These are phyloP conservation scores for Cynoglossus semilaevis DNA, from an alignment of 2,113 vertebrate species.

Conservation along the genomic window DNA sequence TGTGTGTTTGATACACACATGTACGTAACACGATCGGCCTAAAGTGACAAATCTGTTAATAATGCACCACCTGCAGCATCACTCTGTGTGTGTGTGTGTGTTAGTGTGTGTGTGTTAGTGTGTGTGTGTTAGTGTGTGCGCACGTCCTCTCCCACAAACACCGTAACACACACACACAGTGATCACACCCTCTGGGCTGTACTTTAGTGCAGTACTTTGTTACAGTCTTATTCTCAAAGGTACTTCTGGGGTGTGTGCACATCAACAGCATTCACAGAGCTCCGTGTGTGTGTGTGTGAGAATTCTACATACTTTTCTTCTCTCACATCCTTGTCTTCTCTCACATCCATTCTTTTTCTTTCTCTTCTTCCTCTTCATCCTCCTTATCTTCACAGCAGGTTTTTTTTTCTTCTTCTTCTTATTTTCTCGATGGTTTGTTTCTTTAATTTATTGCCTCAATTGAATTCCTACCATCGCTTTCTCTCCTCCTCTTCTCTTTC, in stretches of 20 bases:
- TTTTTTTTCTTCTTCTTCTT: too few relatives aligned
- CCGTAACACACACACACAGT: slow-evolving; percentile 27
- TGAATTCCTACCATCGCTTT: slow-evolving; percentile 9
- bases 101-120: too few relatives aligned
- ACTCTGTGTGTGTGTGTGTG: background rate
- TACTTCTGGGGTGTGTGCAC: slow-evolving; percentile 19
- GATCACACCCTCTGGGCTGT: slow-evolving; percentile 58
- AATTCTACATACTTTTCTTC: background rate
- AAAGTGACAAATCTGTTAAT: slow-evolving; percentile 73
- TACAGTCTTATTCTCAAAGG: slow-evolving; percentile 57
- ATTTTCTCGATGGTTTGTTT: too few relatives aligned
- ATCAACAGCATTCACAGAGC: slow-evolving; percentile 25
- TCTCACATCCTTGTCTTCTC: too few relatives aligned
- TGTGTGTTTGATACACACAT: slow-evolving; percentile 20
- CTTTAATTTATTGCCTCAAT: too few relatives aligned
- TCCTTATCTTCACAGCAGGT: too few relatives aligned
- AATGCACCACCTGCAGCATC: slow-evolving; percentile 64
- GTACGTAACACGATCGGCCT: slow-evolving; percentile 40
- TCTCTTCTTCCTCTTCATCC: too few relatives aligned
- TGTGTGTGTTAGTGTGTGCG: too few relatives aligned
- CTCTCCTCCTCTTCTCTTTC: slow-evolving; percentile 1
- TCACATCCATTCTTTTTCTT: too few relatives aligned
- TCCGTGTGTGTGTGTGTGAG: slow-evolving; percentile 10
- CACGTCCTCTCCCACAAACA: slow-evolving; percentile 6
- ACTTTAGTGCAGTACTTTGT: slow-evolving; percentile 53